Evolutionary conservation across 92 coral and sea anemone species (phyloP), one percentile per base, ranked within the genome.

Genomic region (Muricea muricata): DNA sequence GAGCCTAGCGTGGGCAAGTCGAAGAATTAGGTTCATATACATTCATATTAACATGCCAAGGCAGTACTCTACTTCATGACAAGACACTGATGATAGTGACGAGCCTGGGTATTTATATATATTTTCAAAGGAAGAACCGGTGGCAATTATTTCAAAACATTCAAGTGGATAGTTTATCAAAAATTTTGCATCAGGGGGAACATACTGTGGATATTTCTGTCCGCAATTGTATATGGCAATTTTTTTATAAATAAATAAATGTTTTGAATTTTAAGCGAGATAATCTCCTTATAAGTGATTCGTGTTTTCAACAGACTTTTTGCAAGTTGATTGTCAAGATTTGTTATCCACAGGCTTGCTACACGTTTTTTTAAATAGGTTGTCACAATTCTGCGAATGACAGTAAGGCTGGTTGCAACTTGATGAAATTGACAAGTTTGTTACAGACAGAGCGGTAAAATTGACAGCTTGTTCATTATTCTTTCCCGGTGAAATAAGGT

Each of bases 171-270:
- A 52, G 70, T 63, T 63, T 28, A 26, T 63, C 39, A 11, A 63
- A 54, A 63, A 28, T 28, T 60, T 60, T 60, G 68, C 68, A 60
- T 24, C 14, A 48, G 10, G 70, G 70, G 70, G 39, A 10, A 6
- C 70, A 63, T 25, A 30, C 70, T 63, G 30, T 32, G 70, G 70
- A 63, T 29, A 15, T 63, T 63, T 63, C 15, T 28, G 37, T 63
- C 70, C 70, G 37, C 30, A 39, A 39, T 63, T 63, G 70, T 63
- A 28, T 63, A 63, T 28, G 68, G 32, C 18, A 63, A 63, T 32
- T 63, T 63, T 61, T 63, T 57, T 4, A 45, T 5, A 45, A 45
- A 63, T 63, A 63, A 63, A 63, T 63, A 63, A 63, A 63, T 63
- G 35, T 32, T 63, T 63, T 63, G 70, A 32, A 63, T 63, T 63